A percentile compares a stretch with the other conserved stretches of the same genome.
Evolutionary conservation across 2,797 vertebrate species (phyloP).

Genomic region (Anguilla megastoma): DNA sequence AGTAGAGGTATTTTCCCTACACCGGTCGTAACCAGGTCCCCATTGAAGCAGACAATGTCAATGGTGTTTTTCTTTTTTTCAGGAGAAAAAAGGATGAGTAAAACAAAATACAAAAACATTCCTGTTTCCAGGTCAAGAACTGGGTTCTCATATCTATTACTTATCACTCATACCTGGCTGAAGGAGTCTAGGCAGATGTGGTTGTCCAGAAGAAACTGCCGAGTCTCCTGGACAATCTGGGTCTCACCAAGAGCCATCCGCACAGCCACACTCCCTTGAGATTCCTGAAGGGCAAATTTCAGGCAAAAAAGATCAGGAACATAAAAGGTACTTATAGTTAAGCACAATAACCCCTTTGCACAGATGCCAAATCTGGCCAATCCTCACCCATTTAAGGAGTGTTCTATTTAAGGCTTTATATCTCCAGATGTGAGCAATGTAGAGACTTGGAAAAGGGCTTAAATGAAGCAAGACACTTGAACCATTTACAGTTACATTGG

Average conservation of each 20-base stretch:
- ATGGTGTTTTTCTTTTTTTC: neutral
- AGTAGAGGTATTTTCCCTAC: too few species aligned
- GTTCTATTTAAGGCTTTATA: too few species aligned
- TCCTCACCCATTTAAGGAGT: too few species aligned
- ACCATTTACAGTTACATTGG: too few species aligned
- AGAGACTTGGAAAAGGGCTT: too few species aligned
- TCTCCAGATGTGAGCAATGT: too few species aligned
- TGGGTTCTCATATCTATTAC: neutral
- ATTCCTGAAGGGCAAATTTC: conserved; percentile 72
- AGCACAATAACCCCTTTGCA: too few species aligned
- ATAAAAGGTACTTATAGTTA: neutral
- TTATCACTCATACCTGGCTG: conserved; percentile 81
- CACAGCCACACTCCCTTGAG: conserved; percentile 88
- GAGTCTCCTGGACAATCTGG: conserved; percentile 90
- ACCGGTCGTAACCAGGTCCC: too few species aligned
- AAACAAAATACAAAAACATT: neutral
- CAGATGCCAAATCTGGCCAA: too few species aligned
- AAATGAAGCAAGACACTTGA: too few species aligned
- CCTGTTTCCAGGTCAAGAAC: neutral
- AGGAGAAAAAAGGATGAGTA: neutral
- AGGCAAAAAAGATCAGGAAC: neutral
- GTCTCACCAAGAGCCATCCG: conserved; percentile 94
- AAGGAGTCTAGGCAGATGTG: conserved; percentile 91
- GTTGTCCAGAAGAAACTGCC: conserved; percentile 85
- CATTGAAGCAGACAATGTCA: neutral